Evolutionary conservation across 2,113 vertebrate genomes (phyloP), one percentile per base, ranked within the genome.

Genomic region (Brachirus orientalis): DNA sequence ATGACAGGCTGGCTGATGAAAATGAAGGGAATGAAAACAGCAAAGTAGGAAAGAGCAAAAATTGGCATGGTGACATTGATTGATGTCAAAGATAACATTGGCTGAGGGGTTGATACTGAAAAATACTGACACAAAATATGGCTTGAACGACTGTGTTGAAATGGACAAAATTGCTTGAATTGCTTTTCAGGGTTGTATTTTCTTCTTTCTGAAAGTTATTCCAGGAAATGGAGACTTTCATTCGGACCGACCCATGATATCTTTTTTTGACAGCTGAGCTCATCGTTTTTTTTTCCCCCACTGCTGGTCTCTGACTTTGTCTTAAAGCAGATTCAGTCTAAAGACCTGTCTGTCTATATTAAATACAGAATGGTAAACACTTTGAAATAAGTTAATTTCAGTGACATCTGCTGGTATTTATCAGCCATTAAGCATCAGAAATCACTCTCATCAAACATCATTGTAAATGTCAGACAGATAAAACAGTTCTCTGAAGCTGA

Each of bases 381-480:
- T 69, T 59, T 36, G 6, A 55, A 19, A 71, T 58, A 18, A 59
- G 60, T 61, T 79, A 11, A 61, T 81, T 72, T 72, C 35, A 45
- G 46, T 47, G 6, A 71, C 68, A 69, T 53, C 18, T 8, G 28
- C 37, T 58, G 63, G 63, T 83, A 82, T 86, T 74, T 82, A 51
- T 83, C 68, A 55, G 68, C 76, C 54, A 64, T 77, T 68, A 68
- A 60, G 46, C 36, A 2, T 62, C 54, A 16, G 40, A 51, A 50
- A 79, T 77, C 19, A 72, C 80, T 79, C 82, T 51, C 53, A 45
- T 50, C 58, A 74, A 70, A 85, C 86, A 81, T 77, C 78, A 83
- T 45, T 40, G 54, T 40, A 85, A 89, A 91, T 87, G 81, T 80
- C 86, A 87, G 72, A 72, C 62, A 84, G 85, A 91, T 85, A 84